phyloP scores from a whole-genome alignment of 2,113 vertebrate species.

The Eurystomus gularis region DNA sequence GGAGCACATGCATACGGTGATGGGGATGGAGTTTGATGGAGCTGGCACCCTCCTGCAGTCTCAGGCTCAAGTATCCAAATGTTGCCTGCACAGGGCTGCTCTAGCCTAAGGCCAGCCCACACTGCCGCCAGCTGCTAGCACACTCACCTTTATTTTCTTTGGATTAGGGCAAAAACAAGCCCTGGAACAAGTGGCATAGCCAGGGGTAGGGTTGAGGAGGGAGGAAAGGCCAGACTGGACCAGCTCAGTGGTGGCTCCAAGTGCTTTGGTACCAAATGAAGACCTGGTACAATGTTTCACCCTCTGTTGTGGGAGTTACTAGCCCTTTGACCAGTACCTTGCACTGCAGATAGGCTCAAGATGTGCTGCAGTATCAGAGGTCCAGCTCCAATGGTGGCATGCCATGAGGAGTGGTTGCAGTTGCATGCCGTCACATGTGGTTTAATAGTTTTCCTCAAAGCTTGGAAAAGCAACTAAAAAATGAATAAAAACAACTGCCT shows the following conservation, averaged over 20 bases:
- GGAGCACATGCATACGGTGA: not conserved
- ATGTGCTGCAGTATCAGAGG: not conserved
- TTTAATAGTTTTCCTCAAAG: slow-evolving; percentile 10
- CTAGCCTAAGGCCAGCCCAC: not conserved
- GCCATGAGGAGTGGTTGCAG: not conserved
- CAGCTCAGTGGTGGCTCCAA: not conserved
- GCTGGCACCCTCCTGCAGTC: not conserved
- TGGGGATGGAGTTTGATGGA: not conserved
- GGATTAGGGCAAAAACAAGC: not conserved
- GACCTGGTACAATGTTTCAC: fast-evolving
- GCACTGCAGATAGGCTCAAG: not conserved
- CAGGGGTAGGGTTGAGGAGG: not conserved
- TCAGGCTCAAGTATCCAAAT: not conserved
- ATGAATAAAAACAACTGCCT: not conserved
- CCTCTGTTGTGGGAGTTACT: not conserved
- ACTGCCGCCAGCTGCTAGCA: not conserved
- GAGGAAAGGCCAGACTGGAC: not conserved
- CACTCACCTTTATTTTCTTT: not conserved
- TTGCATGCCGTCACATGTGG: not conserved
- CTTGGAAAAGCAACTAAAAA: not conserved
- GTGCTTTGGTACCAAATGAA: not conserved
- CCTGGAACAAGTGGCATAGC: not conserved
- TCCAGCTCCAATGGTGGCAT: fast-evolving
- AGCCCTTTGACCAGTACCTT: not conserved
- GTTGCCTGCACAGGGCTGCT: not conserved